phyloP scores from a whole-genome alignment of 2,113 vertebrate genomes.

The Grantiella picta region DNA sequence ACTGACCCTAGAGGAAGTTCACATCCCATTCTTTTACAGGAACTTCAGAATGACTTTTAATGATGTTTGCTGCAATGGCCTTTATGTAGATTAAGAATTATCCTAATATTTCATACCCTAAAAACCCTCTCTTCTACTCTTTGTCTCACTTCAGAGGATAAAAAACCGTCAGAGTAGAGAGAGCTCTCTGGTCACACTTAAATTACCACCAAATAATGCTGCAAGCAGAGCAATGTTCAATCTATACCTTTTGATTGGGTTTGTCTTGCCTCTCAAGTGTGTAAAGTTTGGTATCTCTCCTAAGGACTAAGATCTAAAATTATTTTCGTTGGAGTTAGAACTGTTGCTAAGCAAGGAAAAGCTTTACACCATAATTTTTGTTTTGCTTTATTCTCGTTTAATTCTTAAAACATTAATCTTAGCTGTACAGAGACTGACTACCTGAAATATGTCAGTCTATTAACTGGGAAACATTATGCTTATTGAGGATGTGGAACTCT shows the following conservation, averaged over 20 bases:
- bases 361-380: background rate
- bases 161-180: background rate
- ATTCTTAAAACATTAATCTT: constrained; percentile 20
- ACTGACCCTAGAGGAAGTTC: background rate
- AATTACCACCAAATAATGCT: background rate
- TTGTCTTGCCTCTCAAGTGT: background rate
- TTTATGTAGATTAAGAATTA: background rate
- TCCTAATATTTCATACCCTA: rapidly evolving
- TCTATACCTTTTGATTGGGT: background rate
- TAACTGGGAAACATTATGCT: background rate
- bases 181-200: background rate
- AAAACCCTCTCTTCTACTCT: background rate
- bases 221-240: background rate
- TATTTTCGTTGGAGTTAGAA: background rate
- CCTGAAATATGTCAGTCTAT: background rate
- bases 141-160: background rate
- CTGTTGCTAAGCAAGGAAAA: background rate
- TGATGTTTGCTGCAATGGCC: background rate
- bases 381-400: background rate
- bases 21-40: background rate
- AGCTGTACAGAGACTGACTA: background rate
- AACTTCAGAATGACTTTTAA: background rate
- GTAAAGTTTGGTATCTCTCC: background rate
- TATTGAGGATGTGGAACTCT: background rate
- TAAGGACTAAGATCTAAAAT: background rate